phyloP scores from a whole-genome alignment of 2,797 vertebrate species.

The Eutrigla gurnardus region DNA sequence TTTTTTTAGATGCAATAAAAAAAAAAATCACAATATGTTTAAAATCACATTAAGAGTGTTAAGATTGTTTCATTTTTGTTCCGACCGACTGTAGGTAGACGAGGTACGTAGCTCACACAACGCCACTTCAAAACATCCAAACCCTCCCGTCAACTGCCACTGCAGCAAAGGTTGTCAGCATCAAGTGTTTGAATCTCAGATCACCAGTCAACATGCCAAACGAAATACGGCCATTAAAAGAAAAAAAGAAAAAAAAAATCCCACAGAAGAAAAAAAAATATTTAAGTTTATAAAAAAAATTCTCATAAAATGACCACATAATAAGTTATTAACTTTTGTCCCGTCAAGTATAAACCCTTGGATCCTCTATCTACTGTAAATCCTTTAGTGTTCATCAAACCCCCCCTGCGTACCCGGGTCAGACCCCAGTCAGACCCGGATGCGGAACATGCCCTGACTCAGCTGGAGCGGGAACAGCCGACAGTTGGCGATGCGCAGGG shows the following conservation, averaged over 20 bases:
- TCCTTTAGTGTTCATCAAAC: slow-evolving; percentile 22
- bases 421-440: slow-evolving; percentile 84
- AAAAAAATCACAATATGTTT: no score
- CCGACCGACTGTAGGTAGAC: no score
- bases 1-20: no score
- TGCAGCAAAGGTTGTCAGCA: not conserved
- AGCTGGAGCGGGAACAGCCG: slow-evolving; percentile 96
- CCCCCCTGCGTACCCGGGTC: not conserved
- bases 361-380: not conserved
- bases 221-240: slow-evolving; percentile 16
- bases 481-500: slow-evolving; percentile 96
- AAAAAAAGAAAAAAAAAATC: slow-evolving; percentile 17
- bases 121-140: no score
- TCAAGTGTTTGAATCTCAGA: slow-evolving; percentile 11
- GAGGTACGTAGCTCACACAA: no score
- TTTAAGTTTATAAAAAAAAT: slow-evolving; percentile 7
- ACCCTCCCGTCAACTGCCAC: no score
- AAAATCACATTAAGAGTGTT: no score
- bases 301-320: slow-evolving; percentile 17
- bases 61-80: no score
- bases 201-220: slow-evolving; percentile 31
- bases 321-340: slow-evolving; percentile 10
- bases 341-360: not conserved
- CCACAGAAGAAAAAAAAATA: slow-evolving; percentile 11
- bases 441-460: slow-evolving; percentile 93